Conservation (phyloP, 2,113 vertebrate genomes). For the Microcebus ravelobensis region DNA sequence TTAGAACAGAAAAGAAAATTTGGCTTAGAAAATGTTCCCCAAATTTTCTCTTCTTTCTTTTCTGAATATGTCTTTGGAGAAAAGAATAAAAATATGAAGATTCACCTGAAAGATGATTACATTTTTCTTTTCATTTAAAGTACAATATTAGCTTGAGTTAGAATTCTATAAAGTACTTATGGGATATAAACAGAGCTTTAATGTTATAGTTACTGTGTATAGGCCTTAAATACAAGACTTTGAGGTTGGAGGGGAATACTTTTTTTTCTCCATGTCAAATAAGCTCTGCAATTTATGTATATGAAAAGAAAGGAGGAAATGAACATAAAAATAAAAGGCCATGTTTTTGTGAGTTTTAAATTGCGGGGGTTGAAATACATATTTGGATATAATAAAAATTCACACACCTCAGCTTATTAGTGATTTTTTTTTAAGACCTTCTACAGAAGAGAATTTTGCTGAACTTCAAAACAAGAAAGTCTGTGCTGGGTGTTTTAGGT, state of each 20-base stretch:
- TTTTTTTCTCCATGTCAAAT: background rate
- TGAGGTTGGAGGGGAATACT: background rate
- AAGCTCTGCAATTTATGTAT: background rate
- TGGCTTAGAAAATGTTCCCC: constrained; percentile 44
- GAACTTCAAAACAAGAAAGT: background rate
- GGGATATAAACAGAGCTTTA: constrained; percentile 9
- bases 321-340: background rate
- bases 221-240: constrained; percentile 15
- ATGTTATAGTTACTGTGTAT: background rate
- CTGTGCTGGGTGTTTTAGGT: background rate
- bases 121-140: constrained; percentile 49
- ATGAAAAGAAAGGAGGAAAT: constrained; percentile 39
- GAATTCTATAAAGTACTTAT: constrained; percentile 48
- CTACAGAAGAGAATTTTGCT: background rate
- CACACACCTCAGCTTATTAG: background rate
- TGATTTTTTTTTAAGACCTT: constrained; percentile 17
- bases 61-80: constrained; percentile 3
- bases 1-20: constrained; percentile 32
- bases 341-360: background rate
- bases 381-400: constrained; percentile 12
- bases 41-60: constrained; percentile 51
- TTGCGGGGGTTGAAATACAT: background rate
- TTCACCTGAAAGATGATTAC: background rate
- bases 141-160: constrained; percentile 17
- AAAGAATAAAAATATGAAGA: constrained; percentile 46